Conservation (phyloP, 2,888 invertebrate genomes). For the Torymus aiolomorphi region DNA sequence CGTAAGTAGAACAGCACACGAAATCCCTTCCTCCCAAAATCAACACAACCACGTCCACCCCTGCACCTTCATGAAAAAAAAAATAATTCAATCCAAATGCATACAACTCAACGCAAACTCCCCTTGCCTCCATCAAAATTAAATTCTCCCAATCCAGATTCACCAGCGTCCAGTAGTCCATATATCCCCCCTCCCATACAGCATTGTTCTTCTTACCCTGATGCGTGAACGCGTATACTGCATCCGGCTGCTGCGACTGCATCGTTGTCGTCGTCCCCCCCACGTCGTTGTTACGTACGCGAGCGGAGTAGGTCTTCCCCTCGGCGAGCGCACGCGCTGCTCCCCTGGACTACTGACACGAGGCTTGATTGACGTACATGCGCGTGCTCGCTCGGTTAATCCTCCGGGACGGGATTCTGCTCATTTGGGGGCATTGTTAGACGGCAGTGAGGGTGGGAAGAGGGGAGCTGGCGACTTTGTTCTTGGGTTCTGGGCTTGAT, state of each 20-base stretch:
- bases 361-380: constrained; percentile 43
- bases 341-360: constrained; percentile 6
- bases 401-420: constrained; percentile 40
- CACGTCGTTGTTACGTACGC: too few relatives aligned
- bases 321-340: not conserved
- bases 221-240: not conserved
- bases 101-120: too few relatives aligned
- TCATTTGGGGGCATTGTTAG: constrained; percentile 52
- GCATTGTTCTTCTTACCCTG: too few relatives aligned
- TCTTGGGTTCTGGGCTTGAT: not conserved
- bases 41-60: too few relatives aligned
- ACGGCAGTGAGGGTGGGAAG: not conserved
- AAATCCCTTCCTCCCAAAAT: too few relatives aligned
- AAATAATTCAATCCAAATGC: too few relatives aligned
- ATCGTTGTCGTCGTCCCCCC: too few relatives aligned
- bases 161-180: too few relatives aligned
- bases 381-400: constrained; percentile 38
- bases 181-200: too few relatives aligned
- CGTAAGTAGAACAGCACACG: too few relatives aligned
- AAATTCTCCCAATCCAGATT: constrained; percentile 9
- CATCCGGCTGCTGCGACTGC: not conserved
- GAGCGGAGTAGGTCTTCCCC: not conserved
- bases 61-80: too few relatives aligned
- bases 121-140: too few relatives aligned
- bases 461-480: constrained; percentile 35